phyloP scores from a whole-genome alignment of 2,888 invertebrate species.

The Halocaridina rubra region DNA sequence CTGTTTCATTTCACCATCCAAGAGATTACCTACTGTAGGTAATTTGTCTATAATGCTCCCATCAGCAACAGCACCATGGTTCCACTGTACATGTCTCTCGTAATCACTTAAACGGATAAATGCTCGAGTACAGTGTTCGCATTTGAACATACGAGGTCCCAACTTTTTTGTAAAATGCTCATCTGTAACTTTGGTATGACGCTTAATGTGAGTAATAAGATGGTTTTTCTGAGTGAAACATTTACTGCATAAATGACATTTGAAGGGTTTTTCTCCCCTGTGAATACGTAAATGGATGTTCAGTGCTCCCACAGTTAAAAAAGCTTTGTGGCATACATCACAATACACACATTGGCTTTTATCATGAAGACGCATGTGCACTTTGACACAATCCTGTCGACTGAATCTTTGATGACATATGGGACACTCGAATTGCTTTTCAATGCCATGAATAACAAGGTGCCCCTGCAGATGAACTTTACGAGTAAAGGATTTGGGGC shows the following conservation, averaged over 20 bases:
- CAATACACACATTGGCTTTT: constrained; percentile 62
- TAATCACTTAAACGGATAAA: constrained; percentile 62
- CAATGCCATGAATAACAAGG: constrained; percentile 60
- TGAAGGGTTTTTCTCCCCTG: constrained; percentile 62
- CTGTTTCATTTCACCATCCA: constrained; percentile 39
- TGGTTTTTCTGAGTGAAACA: constrained; percentile 63
- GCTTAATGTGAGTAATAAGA: constrained; percentile 62
- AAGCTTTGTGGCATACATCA: constrained; percentile 63
- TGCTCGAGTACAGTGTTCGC: constrained; percentile 62
- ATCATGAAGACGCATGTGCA: constrained; percentile 63
- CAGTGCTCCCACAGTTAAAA: constrained; percentile 60
- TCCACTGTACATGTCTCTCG: constrained; percentile 63
- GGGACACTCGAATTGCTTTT: constrained; percentile 63
- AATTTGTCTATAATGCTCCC: constrained; percentile 53
- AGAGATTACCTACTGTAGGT: constrained; percentile 35
- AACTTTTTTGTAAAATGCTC: constrained; percentile 62
- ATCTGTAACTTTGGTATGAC: constrained; percentile 61
- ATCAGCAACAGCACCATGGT: constrained; percentile 61
- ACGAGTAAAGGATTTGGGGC: constrained; percentile 60
- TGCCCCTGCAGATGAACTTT: constrained; percentile 62
- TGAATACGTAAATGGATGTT: constrained; percentile 63
- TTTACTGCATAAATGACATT: constrained; percentile 61
- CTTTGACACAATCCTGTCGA: constrained; percentile 62
- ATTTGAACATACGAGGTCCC: constrained; percentile 62
- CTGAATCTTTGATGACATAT: constrained; percentile 62